Percentiles rank a stretch among this genome's conserved stretches.
phyloP scores from a whole-genome alignment of 2,113 vertebrate genomes.

The Ictalurus furcatus region DNA sequence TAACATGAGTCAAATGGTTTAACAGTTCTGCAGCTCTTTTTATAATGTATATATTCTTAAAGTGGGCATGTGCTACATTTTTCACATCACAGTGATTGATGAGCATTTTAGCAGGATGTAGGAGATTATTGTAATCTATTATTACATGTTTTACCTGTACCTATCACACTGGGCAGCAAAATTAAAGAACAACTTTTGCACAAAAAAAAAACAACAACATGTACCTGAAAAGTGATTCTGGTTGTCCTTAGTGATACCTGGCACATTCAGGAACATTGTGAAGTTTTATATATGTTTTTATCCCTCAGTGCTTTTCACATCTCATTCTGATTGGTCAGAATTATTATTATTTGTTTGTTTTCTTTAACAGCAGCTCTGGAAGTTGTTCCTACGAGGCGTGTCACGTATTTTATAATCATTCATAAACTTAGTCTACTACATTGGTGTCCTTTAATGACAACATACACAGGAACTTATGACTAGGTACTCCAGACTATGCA shows the following conservation, averaged over 20 bases:
- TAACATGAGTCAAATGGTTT: neutral
- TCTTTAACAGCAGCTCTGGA: neutral
- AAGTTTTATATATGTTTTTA: neutral
- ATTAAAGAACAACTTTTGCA: neutral
- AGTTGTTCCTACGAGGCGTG: neutral
- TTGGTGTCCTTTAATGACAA: neutral
- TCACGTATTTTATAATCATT: neutral
- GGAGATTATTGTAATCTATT: neutral
- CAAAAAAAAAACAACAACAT: neutral
- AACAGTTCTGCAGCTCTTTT: neutral
- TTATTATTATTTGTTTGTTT: neutral
- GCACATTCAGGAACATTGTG: neutral
- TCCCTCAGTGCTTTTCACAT: neutral
- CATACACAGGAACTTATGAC: neutral
- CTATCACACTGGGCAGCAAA: neutral
- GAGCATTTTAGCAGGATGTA: neutral
- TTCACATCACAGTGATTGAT: neutral
- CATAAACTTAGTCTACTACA: neutral
- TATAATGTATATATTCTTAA: neutral
- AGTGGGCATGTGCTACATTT: neutral
- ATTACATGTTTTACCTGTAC: neutral
- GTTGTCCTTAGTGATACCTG: neutral
- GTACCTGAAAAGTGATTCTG: neutral
- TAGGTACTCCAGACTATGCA: too few species aligned
- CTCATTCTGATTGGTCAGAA: neutral